Base-by-base conservation (phyloP, 2,888 invertebrate genomes). In the Oasisia sp. region DNA sequence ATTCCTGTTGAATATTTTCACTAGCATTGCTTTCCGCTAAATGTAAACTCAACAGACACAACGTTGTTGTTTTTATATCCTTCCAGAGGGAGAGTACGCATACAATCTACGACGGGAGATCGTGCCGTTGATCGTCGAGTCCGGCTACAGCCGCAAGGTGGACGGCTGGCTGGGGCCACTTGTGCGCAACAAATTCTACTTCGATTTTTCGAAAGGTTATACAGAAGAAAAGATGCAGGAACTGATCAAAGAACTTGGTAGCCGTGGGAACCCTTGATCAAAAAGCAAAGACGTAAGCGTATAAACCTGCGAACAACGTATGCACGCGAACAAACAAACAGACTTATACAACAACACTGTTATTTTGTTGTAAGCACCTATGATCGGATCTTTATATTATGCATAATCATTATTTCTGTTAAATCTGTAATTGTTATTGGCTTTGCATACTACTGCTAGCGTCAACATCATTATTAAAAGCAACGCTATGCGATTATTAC, bases 161-260 rank as follows among this genome's bases (percentile, higher is more conserved):
- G 93, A 93, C 90, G 93, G 93, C 11, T 93, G 93, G 93, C 92
- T 93, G 32, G 93, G 93, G 8, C 93, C 93, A 45, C 92, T 93
- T 1, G 90, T 91, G 27, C 93, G 92, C 32, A 93, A 92, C 91
- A 93, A 92, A 50, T 92, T 93, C 14, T 93, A 89, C 92, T 93
- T 93, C 89, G 93, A 93, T 74, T 74, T 74, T 74, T 27, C 74
- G 4, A 74, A 74, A 27, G 74, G 11, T 19, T 14, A 74, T 2
- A 74, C 14, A 74, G 27, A 74, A 27, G 0, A 27, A n/a, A 74
- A 74, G 27, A 74, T 74, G 74, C 74, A 27, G 74, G 74, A 74
- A 1, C n/a, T 74, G 74, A 74, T 74, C 1, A 74, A 27, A 7
- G 74, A 74, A 74, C 74, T 74, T 19, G 74, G 74, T 74, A 27